Percentiles rank a stretch among this genome's conserved stretches.
These are phyloP conservation scores for Corynorhinus townsendii DNA, from an alignment of 2,113 vertebrate genomes.

Conservation along the genomic window DNA sequence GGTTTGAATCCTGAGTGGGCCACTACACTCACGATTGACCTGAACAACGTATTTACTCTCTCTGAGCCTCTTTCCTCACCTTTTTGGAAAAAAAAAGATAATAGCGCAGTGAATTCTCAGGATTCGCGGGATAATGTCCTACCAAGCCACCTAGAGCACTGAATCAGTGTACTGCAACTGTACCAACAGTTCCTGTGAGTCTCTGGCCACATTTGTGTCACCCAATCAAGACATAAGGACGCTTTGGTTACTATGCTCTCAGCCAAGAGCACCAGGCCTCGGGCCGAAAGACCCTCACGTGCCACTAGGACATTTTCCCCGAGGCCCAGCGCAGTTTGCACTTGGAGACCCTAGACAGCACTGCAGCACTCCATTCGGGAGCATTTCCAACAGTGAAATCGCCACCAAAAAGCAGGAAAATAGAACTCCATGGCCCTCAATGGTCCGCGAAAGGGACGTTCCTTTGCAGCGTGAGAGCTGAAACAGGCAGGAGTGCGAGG, in stretches of 20 bases:
- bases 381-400: not conserved
- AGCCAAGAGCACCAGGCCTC: rapidly evolving
- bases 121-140: not conserved
- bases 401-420: not conserved
- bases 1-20: not conserved
- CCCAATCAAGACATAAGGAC: not conserved
- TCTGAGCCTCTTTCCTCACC: not conserved
- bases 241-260: rapidly evolving
- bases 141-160: rapidly evolving
- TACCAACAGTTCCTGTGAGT: not conserved
- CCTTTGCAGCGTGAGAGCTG: rapidly evolving
- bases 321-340: rapidly evolving
- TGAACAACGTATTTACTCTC: not conserved
- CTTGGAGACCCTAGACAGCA: rapidly evolving
- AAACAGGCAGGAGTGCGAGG: rapidly evolving
- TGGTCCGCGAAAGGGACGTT: rapidly evolving
- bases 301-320: rapidly evolving
- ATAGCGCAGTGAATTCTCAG: not conserved
- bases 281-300: rapidly evolving
- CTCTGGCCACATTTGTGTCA: not conserved
- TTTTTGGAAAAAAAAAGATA: not conserved
- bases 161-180: no score
- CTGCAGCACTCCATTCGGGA: rapidly evolving
- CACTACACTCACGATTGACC: not conserved
- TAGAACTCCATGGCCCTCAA: rapidly evolving